phyloP scores from a whole-genome alignment of 2,797 vertebrate species.

The Danio albolineatus region DNA sequence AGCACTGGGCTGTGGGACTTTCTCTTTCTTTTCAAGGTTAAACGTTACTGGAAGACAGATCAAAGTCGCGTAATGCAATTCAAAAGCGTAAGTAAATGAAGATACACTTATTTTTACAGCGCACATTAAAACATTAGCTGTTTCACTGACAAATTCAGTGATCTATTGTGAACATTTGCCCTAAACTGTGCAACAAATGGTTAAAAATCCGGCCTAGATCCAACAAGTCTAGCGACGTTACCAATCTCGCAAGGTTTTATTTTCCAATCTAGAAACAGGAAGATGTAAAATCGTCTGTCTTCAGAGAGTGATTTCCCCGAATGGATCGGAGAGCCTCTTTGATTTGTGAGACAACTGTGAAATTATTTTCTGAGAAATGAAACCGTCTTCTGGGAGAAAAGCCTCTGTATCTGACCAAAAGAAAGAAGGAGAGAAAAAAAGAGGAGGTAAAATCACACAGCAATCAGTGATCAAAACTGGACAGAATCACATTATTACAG shows the following conservation, averaged over 20 bases:
- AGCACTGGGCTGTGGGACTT: too few species aligned
- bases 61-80: too few species aligned
- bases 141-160: neutral
- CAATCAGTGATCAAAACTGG: conserved; percentile 64
- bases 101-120: too few species aligned
- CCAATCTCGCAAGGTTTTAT: conserved; percentile 38
- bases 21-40: too few species aligned
- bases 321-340: conserved; percentile 52
- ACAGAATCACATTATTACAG: conserved; percentile 56
- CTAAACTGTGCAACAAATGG: neutral
- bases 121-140: neutral
- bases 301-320: conserved; percentile 5
- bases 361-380: conserved; percentile 69
- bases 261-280: conserved; percentile 33
- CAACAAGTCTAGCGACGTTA: conserved; percentile 13
- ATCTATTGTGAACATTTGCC: neutral
- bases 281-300: conserved; percentile 36
- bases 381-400: conserved; percentile 40
- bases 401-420: conserved; percentile 60
- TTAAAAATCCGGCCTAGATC: neutral
- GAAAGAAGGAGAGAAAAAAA: neutral
- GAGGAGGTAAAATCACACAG: conserved; percentile 71
- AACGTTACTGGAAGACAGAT: too few species aligned
- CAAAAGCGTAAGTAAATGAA: too few species aligned
- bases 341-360: conserved; percentile 65